Evolutionary conservation across 2,113 vertebrate genomes (phyloP), one percentile per base, ranked within the genome.

Genomic region (Trogon surrucura): DNA sequence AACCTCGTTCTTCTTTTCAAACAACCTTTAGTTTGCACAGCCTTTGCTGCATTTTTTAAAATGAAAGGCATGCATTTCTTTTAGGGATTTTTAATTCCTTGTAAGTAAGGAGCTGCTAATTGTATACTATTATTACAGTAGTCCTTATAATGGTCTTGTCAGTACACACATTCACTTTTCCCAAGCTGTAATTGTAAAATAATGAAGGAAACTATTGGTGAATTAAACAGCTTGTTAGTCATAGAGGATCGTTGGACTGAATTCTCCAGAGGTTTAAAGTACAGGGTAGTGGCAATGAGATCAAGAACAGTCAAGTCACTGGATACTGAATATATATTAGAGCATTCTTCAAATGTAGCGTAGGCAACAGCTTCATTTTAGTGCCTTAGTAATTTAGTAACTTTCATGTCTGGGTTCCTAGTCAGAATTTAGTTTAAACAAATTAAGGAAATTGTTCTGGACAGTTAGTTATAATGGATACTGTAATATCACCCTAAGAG

Each of bases 171-270:
- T 66, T 96, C 79, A 88, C 66, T 84, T 91, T 88, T 89, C 96
- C 91, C 78, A 85, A 72, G 82, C 64, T 92, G 85, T 88, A 91
- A 48, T 70, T 90, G 60, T 95, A 91, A 97, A 95, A 94, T 94
- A 97, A 97, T 93, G 90, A 97, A 96, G 87, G 75, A 93, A 95
- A 77, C 56, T 77, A 93, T 38, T 95, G 94, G 71, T 96, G 92
- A 98, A 97, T 97, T 97, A 97, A 97, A 92, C 56, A 97, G 89
- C 93, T 97, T 97, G 92, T 97, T 98, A 96, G 95, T 95, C 96
- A 88, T 85, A 77, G 78, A 93, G 56, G 51, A 95, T 97, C 29
- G 51, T 85, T 93, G 85, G 54, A 82, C 27, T 95, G 80, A 89
- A 79, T 95, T 97, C 95, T 96, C 91, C 65, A 88, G 91, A 81